Conservation (phyloP, 2,888 invertebrate species). For the Tenthredo distinguenda region DNA sequence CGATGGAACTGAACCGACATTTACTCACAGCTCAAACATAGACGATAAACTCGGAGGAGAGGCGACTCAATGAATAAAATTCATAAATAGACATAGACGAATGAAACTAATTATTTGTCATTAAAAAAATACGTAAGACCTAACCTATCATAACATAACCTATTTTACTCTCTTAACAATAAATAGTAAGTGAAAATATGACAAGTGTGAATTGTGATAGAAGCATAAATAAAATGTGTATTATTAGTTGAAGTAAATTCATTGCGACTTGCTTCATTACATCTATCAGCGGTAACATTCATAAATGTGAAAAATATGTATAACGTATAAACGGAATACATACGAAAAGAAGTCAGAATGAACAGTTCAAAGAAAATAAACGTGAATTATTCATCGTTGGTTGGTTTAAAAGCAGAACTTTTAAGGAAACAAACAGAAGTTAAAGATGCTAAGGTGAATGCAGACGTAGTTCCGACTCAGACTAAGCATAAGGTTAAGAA, state of each 20-base stretch:
- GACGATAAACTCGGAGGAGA: neutral
- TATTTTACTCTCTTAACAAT: neutral
- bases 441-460: constrained; percentile 82
- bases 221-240: neutral
- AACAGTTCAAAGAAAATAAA: constrained; percentile 73
- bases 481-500: constrained; percentile 59
- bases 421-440: constrained; percentile 92
- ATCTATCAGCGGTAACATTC: neutral
- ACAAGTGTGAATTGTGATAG: neutral
- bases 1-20: constrained; percentile 18
- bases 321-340: neutral
- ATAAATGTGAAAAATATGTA: neutral
- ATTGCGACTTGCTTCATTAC: neutral
- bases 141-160: constrained; percentile 1
- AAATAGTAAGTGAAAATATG: neutral
- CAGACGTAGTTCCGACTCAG: constrained; percentile 79
- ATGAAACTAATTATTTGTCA: neutral
- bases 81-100: neutral
- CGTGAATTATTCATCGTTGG: constrained; percentile 77
- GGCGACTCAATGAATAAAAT: neutral
- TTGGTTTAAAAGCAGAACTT: constrained; percentile 95
- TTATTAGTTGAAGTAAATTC: neutral
- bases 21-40: neutral
- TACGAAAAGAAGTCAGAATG: constrained; percentile 61
- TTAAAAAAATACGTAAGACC: neutral